Conservation (phyloP, 2,888 invertebrate species). For the Scaptomyza tumidula region DNA sequence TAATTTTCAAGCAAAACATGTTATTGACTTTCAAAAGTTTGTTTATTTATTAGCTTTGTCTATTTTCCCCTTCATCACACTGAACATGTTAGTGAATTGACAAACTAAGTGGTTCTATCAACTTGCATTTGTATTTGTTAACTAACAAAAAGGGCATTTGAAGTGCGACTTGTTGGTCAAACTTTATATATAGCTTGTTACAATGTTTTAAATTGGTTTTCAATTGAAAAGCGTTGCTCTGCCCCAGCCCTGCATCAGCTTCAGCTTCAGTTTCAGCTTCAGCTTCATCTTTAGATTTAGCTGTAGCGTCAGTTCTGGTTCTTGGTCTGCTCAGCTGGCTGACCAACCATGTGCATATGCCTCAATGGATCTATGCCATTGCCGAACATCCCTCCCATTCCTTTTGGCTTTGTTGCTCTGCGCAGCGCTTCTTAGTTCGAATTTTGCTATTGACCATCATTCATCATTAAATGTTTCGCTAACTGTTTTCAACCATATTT, state of each 20-base stretch:
- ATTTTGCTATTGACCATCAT: conserved; percentile 73
- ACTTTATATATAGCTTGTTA: conserved; percentile 17
- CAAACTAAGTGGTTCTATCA: too few species aligned
- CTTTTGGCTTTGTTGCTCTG: neutral
- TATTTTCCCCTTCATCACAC: too few species aligned
- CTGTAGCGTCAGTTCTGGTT: neutral
- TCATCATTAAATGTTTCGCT: conserved; percentile 80
- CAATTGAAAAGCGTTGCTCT: conserved; percentile 57
- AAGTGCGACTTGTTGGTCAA: neutral
- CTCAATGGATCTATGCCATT: conserved; percentile 40
- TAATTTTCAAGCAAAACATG: too few species aligned
- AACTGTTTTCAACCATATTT: conserved; percentile 74
- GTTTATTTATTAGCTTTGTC: too few species aligned
- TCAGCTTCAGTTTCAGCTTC: neutral
- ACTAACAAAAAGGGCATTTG: conserved; percentile 9
- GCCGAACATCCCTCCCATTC: neutral
- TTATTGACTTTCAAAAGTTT: too few species aligned
- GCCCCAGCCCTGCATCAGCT: neutral
- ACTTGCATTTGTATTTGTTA: too few species aligned
- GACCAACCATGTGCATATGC: conserved; percentile 61
- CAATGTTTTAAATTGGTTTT: conserved; percentile 64
- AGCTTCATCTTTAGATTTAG: neutral
- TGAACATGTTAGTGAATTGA: too few species aligned
- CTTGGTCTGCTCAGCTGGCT: conserved; percentile 33
- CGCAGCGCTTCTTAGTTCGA: conserved; percentile 28